Percentiles rank a stretch among this genome's conserved stretches.
Evolutionary conservation across 2,797 vertebrate species (phyloP).

Genomic region (Yasuhikotakia modesta): DNA sequence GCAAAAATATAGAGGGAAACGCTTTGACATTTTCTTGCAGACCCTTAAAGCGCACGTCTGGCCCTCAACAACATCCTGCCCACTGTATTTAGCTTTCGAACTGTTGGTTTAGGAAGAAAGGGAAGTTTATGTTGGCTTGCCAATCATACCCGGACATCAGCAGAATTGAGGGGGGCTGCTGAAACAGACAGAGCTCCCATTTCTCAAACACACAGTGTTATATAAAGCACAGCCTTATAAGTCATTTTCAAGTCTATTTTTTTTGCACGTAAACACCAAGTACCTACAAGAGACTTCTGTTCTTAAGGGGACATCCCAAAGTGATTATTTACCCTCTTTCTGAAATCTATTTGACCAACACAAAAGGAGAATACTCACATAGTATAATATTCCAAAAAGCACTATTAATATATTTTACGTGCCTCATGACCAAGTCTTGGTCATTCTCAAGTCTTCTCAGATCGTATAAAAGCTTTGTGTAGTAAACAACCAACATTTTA

Average conservation of each 20-base stretch:
- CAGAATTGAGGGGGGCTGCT: neutral
- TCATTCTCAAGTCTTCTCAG: neutral
- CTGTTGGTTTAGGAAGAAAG: conserved; percentile 6
- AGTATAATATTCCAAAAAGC: no score
- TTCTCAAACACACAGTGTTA: conserved; percentile 20
- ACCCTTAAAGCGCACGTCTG: neutral
- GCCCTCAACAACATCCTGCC: conserved; percentile 18
- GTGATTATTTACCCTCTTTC: neutral
- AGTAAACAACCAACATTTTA: neutral
- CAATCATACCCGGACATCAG: conserved; percentile 17
- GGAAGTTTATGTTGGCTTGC: conserved; percentile 4
- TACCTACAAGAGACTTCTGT: neutral
- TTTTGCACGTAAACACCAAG: neutral
- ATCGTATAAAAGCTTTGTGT: neutral
- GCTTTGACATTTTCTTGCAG: neutral
- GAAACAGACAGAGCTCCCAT: conserved; percentile 4
- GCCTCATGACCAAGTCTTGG: no score
- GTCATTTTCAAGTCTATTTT: neutral
- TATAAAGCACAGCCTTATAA: conserved; percentile 19
- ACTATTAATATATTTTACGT: no score
- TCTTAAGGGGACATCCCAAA: neutral
- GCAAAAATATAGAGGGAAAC: neutral
- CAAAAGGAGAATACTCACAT: neutral
- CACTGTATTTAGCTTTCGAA: neutral
- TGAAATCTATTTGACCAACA: neutral